These are phyloP conservation scores for Cricetomys ansorgei DNA, from an alignment of 2,113 vertebrate genomes.

Conservation along the genomic window DNA sequence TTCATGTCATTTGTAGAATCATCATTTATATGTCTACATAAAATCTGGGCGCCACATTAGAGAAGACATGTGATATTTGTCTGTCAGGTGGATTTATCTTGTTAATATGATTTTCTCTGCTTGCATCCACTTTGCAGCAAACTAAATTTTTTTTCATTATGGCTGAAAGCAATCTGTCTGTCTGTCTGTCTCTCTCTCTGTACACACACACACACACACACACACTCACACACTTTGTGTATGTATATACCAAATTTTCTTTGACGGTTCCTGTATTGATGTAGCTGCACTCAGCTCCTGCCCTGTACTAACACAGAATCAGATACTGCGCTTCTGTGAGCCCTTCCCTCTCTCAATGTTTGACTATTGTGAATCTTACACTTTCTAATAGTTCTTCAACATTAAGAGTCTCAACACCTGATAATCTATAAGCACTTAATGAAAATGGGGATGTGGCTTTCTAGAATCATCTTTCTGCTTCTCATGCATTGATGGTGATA, in stretches of 20 bases:
- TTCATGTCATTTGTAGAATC: background rate
- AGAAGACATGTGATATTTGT: background rate
- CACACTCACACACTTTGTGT: too few species aligned
- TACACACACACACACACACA: too few species aligned
- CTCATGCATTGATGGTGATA: background rate
- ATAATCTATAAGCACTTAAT: background rate
- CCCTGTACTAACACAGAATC: too few species aligned
- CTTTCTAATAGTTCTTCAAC: background rate
- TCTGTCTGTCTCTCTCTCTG: background rate
- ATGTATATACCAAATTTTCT: background rate
- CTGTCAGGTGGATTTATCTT: background rate
- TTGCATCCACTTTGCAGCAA: background rate
- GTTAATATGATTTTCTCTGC: too few species aligned
- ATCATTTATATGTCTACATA: background rate
- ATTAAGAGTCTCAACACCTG: background rate
- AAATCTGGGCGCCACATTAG: background rate
- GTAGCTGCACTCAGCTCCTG: background rate
- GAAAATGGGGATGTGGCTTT: background rate
- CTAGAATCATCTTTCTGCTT: background rate
- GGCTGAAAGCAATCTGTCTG: background rate
- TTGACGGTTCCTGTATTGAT: background rate
- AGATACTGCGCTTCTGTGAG: background rate
- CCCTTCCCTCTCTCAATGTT: background rate
- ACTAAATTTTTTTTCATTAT: background rate
- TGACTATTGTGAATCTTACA: background rate